Evolutionary conservation across 2,888 invertebrate genomes (phyloP).

Genomic region (Nowickia ferox): DNA sequence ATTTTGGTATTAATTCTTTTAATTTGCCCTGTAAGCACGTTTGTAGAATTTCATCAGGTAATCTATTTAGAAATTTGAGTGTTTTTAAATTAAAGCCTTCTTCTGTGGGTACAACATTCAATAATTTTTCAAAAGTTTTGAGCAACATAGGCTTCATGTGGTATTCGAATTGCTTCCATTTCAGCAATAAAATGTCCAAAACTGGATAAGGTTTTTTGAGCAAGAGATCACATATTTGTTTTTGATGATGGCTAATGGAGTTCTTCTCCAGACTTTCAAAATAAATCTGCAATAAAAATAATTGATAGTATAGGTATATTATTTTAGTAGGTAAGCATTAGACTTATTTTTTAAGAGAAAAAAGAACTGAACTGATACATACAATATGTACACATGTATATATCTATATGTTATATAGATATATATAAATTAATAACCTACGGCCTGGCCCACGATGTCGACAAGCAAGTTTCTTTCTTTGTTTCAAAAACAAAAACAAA

Average conservation of each 20-base stretch:
- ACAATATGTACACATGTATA: no score
- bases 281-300: constrained; percentile 50
- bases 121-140: constrained; percentile 52
- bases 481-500: no score
- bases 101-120: constrained; percentile 52
- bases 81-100: constrained; percentile 67
- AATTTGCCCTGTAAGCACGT: constrained; percentile 54
- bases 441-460: no score
- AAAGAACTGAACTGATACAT: no score
- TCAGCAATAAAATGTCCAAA: constrained; percentile 61
- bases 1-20: constrained; percentile 68
- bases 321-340: neutral
- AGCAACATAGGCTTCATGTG: constrained; percentile 52
- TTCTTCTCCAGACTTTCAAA: constrained; percentile 45
- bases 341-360: neutral
- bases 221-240: constrained; percentile 61
- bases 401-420: no score
- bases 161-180: constrained; percentile 51
- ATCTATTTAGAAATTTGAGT: constrained; percentile 76
- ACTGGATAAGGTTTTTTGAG: constrained; percentile 60
- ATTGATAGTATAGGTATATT: neutral
- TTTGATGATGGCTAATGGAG: constrained; percentile 23
- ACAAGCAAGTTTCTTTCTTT: no score
- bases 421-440: no score
- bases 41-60: constrained; percentile 75